Base-by-base conservation (phyloP, 1,140 invertebrate species). In the Sesamia nonagrioides region DNA sequence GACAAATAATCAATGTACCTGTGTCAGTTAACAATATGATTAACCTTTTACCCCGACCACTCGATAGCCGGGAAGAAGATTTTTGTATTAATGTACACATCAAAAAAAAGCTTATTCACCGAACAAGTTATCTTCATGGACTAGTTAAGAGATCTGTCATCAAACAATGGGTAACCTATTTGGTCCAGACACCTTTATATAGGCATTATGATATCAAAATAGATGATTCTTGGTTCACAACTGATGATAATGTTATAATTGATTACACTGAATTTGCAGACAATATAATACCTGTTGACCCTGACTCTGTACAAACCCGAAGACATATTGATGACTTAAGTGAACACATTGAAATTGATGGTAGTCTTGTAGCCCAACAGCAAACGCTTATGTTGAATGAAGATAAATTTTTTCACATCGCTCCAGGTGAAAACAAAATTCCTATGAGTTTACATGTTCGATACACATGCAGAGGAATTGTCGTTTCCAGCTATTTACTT, bases 401-500 rank as follows among this genome's bases (percentile, higher is more conserved):
- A 9, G 78, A 84, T 48, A 71, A 42, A 56, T 78, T 75, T 61
- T 60, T 77, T 18, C 1, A 35, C 8, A 74, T 82, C 7, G 79
- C 74, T 13, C 74, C 78, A 21, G 81, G 78, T 33, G 76, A 87
- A 79, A 11, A 60, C 6, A 80, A 78, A 40, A 33, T 61, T 35
- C 76, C 73, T 18, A 17, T 61, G 1, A 48, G 79, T 66, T 35
- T 83, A 74, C 37, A n/a, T 83, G 35, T 78, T 86, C 50, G 83
- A 85, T 78, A 69, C 79, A 71, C 78, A 87, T 83, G 85, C 85
- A 21, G 90, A 92, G 84, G 91, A 92, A 80, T 69, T 92, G 21
- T 90, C 91, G 7, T 92, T 93, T 86, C 90, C 89, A 18, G 5
- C 56, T 42, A 92, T 94, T 72, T 92, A 92, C 63, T 66, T 83